Evolutionary conservation across 2,113 vertebrate species (phyloP), one percentile per base, ranked within the genome.

Genomic region (Oenanthe melanoleuca): DNA sequence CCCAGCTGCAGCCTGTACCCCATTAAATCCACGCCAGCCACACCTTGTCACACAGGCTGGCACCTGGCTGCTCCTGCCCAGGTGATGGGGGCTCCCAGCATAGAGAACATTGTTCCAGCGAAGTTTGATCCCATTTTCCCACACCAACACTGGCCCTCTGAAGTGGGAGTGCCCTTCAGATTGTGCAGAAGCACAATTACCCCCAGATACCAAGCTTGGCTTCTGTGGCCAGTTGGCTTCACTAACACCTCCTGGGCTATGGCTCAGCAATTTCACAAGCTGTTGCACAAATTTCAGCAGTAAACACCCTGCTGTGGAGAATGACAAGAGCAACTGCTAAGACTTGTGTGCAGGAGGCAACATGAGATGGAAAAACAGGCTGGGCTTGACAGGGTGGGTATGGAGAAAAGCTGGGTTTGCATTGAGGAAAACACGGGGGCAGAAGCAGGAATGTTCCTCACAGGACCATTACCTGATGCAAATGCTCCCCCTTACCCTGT

Each of bases 101-200:
- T 2, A 4, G 33, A 63, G 13, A 20, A 55, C 34, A 37, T 37
- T 37, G 34, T 37, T 18, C 26, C 44, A 19, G 10, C 10, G 0
- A 23, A 56, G 1, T 44, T 64, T 37, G 11, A 26, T 22, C 22
- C 25, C 9, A 2, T 78, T 70, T 69, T 40, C 37, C 65, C 40
- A 17, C 15, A 23, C 5, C 20, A 34, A 16, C 7, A 1, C 2
- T n/a, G 0, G 15, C 53, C 56, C n/a, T 23, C 20, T 0, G 0
- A 64, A 56, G 26, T 8, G 18, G 20, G 47, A 45, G 6, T 40
- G 78, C 22, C 31, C 66, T 50, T 69, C n/a, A 25, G 31, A 17
- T 18, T 14, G n/a, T 5, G 13, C 22, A 4, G 38, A 69, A 29
- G 21, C 29, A 15, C 3, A 1, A 11, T 9, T 52, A 1, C 14